These are phyloP conservation scores for Periophthalmodon schlosseri DNA, from an alignment of 2,113 vertebrate genomes.

Conservation along the genomic window DNA sequence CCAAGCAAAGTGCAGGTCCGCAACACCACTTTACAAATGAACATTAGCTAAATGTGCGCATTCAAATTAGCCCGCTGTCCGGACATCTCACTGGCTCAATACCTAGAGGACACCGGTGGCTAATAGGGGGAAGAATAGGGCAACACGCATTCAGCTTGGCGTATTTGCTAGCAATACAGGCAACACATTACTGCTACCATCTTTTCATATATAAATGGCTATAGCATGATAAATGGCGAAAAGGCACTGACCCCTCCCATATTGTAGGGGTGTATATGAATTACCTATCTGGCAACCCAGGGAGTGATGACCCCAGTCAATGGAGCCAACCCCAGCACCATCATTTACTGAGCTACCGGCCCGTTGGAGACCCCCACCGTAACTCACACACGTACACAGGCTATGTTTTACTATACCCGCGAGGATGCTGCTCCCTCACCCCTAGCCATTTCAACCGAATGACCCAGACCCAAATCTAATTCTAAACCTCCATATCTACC, in stretches of 20 bases:
- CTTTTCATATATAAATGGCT: constrained; percentile 19
- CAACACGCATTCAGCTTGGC: constrained; percentile 15
- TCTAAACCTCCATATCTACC: constrained; percentile 10
- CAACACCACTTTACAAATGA: constrained; percentile 61
- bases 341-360: constrained; percentile 64
- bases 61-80: constrained; percentile 59
- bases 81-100: constrained; percentile 19
- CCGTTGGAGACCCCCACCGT: constrained; percentile 49
- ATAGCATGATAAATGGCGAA: constrained; percentile 47
- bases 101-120: constrained; percentile 45
- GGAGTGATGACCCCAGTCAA: constrained; percentile 62
- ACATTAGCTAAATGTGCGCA: constrained; percentile 55
- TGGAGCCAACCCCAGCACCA: constrained; percentile 53
- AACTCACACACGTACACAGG: constrained; percentile 41
- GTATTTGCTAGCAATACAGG: constrained; percentile 12
- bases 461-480: constrained; percentile 14
- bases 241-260: constrained; percentile 33
- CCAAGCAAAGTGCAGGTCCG: constrained; percentile 56
- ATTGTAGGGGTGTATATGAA: constrained; percentile 51
- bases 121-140: constrained; percentile 36
- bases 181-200: constrained; percentile 1
- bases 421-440: constrained; percentile 10
- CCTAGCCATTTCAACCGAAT: constrained; percentile 4
- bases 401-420: constrained; percentile 8
- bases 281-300: constrained; percentile 57